A percentile compares a stretch with the other conserved stretches of the same genome.
phyloP scores from a whole-genome alignment of 1,140 invertebrate genomes.

The Oncopeltus fasciatus region DNA sequence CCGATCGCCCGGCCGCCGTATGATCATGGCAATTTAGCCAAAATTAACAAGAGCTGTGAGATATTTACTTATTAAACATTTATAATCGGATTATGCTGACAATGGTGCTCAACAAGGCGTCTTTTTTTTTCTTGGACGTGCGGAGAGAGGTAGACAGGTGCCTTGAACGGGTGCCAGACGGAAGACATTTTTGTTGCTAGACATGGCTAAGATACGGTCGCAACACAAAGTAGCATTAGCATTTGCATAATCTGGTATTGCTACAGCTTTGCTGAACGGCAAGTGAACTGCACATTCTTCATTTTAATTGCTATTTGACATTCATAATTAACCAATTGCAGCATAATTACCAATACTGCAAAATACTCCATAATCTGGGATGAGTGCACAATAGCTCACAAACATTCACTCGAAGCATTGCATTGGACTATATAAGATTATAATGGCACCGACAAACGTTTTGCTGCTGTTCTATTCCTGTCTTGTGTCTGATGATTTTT shows the following conservation, averaged over 20 bases:
- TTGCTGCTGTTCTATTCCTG: slow-evolving; percentile 25
- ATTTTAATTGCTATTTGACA: slow-evolving; percentile 28
- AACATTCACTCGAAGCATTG: slow-evolving; percentile 26
- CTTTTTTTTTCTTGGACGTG: slow-evolving; percentile 26
- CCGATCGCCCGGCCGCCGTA: background rate
- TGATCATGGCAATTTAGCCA: background rate
- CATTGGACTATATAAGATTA: slow-evolving; percentile 28
- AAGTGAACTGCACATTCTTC: slow-evolving; percentile 32
- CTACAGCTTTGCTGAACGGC: slow-evolving; percentile 20
- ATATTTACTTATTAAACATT: background rate
- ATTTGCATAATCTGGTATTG: slow-evolving; percentile 27
- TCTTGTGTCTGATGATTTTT: slow-evolving; percentile 3
- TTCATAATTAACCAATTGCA: background rate
- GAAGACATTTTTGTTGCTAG: slow-evolving; percentile 23
- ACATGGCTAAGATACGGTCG: slow-evolving; percentile 22
- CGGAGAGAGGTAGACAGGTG: too few species aligned
- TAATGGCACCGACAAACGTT: slow-evolving; percentile 22
- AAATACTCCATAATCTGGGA: slow-evolving; percentile 28
- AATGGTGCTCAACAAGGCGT: background rate
- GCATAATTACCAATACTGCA: background rate
- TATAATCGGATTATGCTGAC: background rate
- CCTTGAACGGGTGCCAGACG: slow-evolving; percentile 25
- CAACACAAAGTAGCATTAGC: slow-evolving; percentile 25
- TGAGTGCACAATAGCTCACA: slow-evolving; percentile 30
- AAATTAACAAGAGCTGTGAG: background rate